Percentiles rank a stretch among this genome's conserved stretches.
Evolutionary conservation across 2,797 vertebrate species (phyloP).

Genomic region (Vespertilio murinus): DNA sequence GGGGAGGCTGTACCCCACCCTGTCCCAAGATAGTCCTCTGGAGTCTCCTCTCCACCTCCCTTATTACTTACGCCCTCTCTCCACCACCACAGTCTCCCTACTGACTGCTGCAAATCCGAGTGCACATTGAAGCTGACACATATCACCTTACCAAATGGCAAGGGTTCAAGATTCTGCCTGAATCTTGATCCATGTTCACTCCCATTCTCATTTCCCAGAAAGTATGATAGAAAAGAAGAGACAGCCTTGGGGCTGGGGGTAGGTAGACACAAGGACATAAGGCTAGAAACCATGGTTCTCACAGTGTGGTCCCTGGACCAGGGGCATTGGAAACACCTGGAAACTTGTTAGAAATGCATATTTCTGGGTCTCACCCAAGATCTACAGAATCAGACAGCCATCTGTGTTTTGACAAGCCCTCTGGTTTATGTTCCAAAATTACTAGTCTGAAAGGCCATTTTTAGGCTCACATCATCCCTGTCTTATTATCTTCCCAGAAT

Average conservation of each 20-base stretch:
- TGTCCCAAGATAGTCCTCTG: not conserved
- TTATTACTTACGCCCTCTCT: not conserved
- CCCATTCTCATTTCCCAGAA: not conserved
- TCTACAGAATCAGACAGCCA: not conserved
- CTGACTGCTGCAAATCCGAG: not conserved
- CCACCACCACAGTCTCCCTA: not conserved
- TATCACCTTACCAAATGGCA: not conserved
- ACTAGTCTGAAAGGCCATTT: not conserved
- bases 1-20: rapidly evolving
- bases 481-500: not conserved
- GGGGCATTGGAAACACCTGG: rapidly evolving
- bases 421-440: not conserved
- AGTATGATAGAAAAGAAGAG: not conserved
- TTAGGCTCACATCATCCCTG: too few relatives aligned
- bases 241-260: not conserved
- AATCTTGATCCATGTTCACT: not conserved
- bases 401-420: not conserved
- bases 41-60: not conserved
- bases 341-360: not conserved
- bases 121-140: not conserved
- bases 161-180: not conserved
- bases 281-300: not conserved
- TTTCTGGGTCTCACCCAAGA: rapidly evolving
- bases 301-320: not conserved
- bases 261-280: too few relatives aligned